phyloP scores from a whole-genome alignment of 1,140 invertebrate genomes.

The Drosophila virilis region DNA sequence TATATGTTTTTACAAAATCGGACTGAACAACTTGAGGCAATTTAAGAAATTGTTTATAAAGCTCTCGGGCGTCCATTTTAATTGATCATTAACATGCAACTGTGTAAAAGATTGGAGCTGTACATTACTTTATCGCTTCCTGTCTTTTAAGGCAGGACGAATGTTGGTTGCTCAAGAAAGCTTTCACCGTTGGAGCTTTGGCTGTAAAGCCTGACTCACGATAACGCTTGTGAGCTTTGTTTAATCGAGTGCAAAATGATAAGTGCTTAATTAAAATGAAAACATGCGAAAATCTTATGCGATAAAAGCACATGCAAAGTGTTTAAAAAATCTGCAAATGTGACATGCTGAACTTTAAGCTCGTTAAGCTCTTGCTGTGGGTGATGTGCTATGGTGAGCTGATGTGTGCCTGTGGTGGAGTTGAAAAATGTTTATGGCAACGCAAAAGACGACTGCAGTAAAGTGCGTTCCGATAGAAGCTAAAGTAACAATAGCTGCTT shows the following conservation, averaged over 20 bases:
- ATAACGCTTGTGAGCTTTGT: background rate
- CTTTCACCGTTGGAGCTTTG: too few relatives aligned
- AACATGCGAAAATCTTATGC: constrained; percentile 13
- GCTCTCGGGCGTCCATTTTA: too few relatives aligned
- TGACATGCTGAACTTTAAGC: constrained; percentile 16
- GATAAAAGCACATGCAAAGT: constrained; percentile 23
- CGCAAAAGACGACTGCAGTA: background rate
- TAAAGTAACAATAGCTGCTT: background rate
- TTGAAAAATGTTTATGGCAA: constrained; percentile 28
- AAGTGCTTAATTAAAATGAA: background rate
- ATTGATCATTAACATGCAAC: too few relatives aligned
- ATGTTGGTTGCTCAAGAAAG: too few relatives aligned
- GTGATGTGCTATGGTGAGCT: background rate
- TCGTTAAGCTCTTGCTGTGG: constrained; percentile 4
- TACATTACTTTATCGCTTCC: too few relatives aligned
- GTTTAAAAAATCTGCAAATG: constrained; percentile 4
- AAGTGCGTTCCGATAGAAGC: too few relatives aligned
- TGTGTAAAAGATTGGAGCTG: too few relatives aligned
- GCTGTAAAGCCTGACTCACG: background rate
- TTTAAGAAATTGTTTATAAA: too few relatives aligned
- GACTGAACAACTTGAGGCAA: too few relatives aligned
- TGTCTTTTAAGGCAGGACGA: too few relatives aligned
- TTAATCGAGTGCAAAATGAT: constrained; percentile 2
- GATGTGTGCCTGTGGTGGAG: constrained; percentile 10
- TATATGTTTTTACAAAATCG: too few relatives aligned